Percentiles rank a stretch among this genome's conserved stretches.
These are phyloP conservation scores for Oceanodroma leucorhoa DNA, from an alignment of 2,797 vertebrate genomes.

Conservation along the genomic window DNA sequence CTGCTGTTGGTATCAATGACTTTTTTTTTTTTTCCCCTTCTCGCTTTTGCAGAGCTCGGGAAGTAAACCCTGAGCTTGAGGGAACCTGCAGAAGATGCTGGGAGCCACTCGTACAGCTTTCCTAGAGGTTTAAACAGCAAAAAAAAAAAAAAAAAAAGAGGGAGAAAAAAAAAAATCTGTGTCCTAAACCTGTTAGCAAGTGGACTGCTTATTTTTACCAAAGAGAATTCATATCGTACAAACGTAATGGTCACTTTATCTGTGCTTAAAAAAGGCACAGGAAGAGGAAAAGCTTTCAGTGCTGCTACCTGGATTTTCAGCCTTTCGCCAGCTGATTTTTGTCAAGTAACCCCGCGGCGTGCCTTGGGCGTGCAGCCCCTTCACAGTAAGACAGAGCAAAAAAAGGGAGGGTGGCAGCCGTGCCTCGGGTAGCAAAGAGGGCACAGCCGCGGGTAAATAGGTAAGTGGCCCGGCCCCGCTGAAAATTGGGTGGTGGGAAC, in stretches of 20 bases:
- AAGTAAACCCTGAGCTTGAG: not conserved
- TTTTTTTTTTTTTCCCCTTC: not conserved
- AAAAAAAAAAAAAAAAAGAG: not conserved
- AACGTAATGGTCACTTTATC: not conserved
- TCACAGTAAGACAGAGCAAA: conserved; percentile 13
- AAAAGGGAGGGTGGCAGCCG: not conserved
- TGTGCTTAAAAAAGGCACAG: conserved; percentile 39
- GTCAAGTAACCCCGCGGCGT: conserved; percentile 36
- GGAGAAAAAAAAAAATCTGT: not conserved
- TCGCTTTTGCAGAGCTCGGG: not conserved
- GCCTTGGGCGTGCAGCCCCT: not conserved
- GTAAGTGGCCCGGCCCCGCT: not conserved
- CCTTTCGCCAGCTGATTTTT: conserved; percentile 35
- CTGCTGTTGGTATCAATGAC: not conserved
- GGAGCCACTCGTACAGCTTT: not conserved
- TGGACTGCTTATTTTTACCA: conserved; percentile 41
- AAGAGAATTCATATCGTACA: not conserved
- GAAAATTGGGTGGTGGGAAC: not conserved
- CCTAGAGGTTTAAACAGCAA: not conserved
- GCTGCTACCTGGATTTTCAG: conserved; percentile 50
- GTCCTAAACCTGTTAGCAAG: conserved; percentile 44
- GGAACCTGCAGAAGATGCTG: not conserved
- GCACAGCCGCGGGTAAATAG: not conserved
- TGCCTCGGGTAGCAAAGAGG: not conserved
- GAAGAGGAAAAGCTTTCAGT: conserved; percentile 52